phyloP scores from a whole-genome alignment of 2,797 vertebrate genomes.

The Anniella stebbinsi region DNA sequence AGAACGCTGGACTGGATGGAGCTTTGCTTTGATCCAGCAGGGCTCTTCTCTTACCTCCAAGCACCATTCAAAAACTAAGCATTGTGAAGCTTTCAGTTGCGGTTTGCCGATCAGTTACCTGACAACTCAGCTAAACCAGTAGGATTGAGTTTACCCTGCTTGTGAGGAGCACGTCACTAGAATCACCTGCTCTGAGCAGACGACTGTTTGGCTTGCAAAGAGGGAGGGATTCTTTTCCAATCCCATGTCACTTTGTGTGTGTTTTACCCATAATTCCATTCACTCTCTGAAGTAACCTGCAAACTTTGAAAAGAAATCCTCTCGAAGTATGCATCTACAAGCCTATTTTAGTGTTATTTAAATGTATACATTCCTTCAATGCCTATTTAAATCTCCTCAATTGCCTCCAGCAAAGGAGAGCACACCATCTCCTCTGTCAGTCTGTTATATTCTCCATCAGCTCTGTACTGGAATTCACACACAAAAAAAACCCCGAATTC shows the following conservation, averaged over 20 bases:
- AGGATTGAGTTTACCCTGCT: not conserved
- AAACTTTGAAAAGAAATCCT: not conserved
- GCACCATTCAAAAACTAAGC: too few relatives aligned
- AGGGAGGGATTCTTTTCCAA: not conserved
- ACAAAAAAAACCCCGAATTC: too few relatives aligned
- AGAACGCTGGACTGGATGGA: too few relatives aligned
- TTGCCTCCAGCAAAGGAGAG: too few relatives aligned
- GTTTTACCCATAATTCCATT: not conserved
- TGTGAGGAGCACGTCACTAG: not conserved
- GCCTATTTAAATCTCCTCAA: not conserved
- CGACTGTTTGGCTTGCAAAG: not conserved
- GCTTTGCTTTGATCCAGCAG: too few relatives aligned
- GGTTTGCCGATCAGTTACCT: too few relatives aligned
- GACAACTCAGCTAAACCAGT: too few relatives aligned
- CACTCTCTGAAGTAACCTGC: not conserved
- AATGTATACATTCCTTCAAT: not conserved
- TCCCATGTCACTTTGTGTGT: not conserved
- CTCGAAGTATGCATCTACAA: not conserved
- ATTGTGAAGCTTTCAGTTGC: too few relatives aligned
- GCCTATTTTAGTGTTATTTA: not conserved
- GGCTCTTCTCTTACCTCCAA: too few relatives aligned
- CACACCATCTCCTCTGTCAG: too few relatives aligned
- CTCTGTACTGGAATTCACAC: too few relatives aligned
- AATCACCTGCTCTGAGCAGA: not conserved
- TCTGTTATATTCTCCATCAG: too few relatives aligned